A percentile compares a stretch with the other conserved stretches of the same genome.
Conservation (phyloP, 2,888 invertebrate species). For the Cantharis rufa region DNA sequence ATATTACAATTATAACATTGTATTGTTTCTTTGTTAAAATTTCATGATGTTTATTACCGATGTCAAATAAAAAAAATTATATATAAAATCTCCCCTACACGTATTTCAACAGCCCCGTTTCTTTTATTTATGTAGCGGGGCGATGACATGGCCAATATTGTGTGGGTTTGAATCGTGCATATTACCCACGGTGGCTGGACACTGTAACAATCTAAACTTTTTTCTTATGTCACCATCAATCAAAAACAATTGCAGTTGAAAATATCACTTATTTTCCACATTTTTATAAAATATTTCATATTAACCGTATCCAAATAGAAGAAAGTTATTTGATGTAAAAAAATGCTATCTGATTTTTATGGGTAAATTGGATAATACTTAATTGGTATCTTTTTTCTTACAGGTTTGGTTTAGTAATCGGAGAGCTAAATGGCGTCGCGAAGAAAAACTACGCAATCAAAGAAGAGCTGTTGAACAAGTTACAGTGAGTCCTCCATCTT, state of each 20-base stretch:
- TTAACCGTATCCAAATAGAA: neutral
- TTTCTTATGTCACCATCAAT: slow-evolving; percentile 36
- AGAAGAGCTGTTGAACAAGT: slow-evolving; percentile 67
- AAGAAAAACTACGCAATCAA: slow-evolving; percentile 97
- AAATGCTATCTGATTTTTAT: neutral
- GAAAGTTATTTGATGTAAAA: neutral
- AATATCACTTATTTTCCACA: slow-evolving; percentile 22
- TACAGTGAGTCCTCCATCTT: slow-evolving; percentile 62
- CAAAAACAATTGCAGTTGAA: slow-evolving; percentile 41
- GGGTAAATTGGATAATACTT: neutral
- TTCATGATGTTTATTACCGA: slow-evolving; percentile 41
- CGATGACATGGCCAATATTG: slow-evolving; percentile 51
- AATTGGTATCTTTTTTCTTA: slow-evolving; percentile 37
- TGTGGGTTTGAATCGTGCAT: slow-evolving; percentile 43
- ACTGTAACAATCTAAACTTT: slow-evolving; percentile 38
- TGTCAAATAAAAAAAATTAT: slow-evolving; percentile 45
- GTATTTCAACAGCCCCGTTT: slow-evolving; percentile 33
- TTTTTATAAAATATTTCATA: neutral
- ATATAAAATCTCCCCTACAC: slow-evolving; percentile 40
- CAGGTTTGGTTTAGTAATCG: slow-evolving; percentile 99
- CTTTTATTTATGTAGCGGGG: slow-evolving; percentile 47
- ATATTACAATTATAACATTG: neutral
- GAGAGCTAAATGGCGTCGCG: slow-evolving; percentile 97
- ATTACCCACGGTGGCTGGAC: slow-evolving; percentile 43
- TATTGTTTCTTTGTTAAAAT: neutral